Evolutionary conservation across 2,888 invertebrate species (phyloP), one percentile per base, ranked within the genome.

Genomic region (Molorchus minor): DNA sequence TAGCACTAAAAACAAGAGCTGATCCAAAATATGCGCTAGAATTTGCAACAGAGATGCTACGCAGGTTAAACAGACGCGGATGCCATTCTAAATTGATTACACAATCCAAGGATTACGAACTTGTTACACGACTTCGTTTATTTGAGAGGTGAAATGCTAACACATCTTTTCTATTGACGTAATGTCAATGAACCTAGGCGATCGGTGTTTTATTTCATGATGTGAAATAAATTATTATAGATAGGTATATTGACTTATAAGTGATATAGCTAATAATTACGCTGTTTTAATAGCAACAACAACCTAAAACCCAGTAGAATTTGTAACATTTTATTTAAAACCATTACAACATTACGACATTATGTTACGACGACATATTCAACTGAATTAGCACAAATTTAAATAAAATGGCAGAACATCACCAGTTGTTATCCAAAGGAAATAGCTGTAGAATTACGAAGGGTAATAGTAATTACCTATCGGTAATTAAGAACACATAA

Each of bases 81-180:
- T 41, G n/a, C 10, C 20, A 10, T 12, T 19, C 19, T 17, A 19
- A 41, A 43, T 15, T 43, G n/a, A 21, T 43, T 43, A 43, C 25
- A 21, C 10, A 43, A 43, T 10, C 12, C 12, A 19, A 40, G n/a
- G 40, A 40, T 40, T 40, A 17, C 17, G 19, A 40, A 36, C 5
- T n/a, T 40, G 40, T 17, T 5, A 8, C 20, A 40, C 17, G 17
- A 19, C 19, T 20, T 8, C 16, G 8, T 40, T 17, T 40, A 40
- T 38, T 38, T 16, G 10, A 38, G 4, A 40, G 12, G 40, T 19
- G 40, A 40, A 38, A 40, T 40, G 40, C 19, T 40, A 19, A 8
- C 30, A 30, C n/a, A n/a, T 25, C 25, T 25, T 25, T 12, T 38
- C 10, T 38, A 38, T 16, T 38, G 8, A 38, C 16, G n/a, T 36